A percentile compares a stretch with the other conserved stretches of the same genome.
Evolutionary conservation across 2,113 vertebrate genomes (phyloP).

Genomic region (Zeus faber): DNA sequence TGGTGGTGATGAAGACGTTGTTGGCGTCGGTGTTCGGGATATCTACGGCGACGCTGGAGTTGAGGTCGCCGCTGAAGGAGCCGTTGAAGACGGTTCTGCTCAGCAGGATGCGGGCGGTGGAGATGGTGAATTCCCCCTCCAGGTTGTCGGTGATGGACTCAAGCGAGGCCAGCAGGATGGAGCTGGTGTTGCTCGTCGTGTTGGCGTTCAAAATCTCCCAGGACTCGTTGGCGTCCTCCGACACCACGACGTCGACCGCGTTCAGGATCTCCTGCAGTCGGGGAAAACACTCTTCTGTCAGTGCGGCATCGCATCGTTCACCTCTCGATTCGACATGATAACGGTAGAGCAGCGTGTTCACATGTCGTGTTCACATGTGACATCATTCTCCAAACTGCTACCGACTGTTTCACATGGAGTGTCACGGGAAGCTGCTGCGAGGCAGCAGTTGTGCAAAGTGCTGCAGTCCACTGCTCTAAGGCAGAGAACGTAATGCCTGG

Average conservation of each 20-base stretch:
- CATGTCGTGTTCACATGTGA: too few relatives aligned
- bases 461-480: too few relatives aligned
- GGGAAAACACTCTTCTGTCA: too few relatives aligned
- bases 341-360: too few relatives aligned
- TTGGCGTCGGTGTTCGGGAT: constrained; percentile 45
- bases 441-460: too few relatives aligned
- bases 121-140: constrained; percentile 15
- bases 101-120: constrained; percentile 35
- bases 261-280: constrained; percentile 61
- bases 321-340: too few relatives aligned
- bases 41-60: constrained; percentile 43
- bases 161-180: constrained; percentile 68
- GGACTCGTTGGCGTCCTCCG: constrained; percentile 18
- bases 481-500: too few relatives aligned
- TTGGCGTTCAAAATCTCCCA: constrained; percentile 56
- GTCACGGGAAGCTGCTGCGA: too few relatives aligned
- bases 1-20: constrained; percentile 57
- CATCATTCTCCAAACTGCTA: too few relatives aligned
- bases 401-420: too few relatives aligned
- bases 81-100: constrained; percentile 27
- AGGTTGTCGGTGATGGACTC: constrained; percentile 66
- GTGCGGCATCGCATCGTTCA: too few relatives aligned
- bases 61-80: constrained; percentile 24
- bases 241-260: constrained; percentile 55
- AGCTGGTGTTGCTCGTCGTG: constrained; percentile 51